Conservation (phyloP, 1,140 invertebrate genomes). For the Dufourea novaeangliae region DNA sequence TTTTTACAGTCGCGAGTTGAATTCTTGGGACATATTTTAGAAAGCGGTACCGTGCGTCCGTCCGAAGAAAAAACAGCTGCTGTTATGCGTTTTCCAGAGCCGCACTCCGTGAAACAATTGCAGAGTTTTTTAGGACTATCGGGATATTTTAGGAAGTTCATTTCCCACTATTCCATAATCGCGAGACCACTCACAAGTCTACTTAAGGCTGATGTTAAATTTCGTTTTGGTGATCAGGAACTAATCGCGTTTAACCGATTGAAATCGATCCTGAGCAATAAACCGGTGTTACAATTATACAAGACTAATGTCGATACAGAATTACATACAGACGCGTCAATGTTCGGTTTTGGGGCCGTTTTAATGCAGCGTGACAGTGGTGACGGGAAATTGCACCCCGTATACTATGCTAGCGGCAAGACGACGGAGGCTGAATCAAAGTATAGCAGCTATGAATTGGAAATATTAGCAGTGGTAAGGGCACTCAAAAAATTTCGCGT, state of each 20-base stretch:
- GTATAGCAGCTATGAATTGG: slow-evolving; percentile 13
- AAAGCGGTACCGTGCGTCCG: too few relatives aligned
- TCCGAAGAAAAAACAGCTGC: too few relatives aligned
- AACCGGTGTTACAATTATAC: slow-evolving; percentile 4
- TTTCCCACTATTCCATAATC: neutral
- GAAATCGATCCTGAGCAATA: slow-evolving; percentile 62
- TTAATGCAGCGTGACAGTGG: neutral
- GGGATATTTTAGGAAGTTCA: slow-evolving; percentile 64
- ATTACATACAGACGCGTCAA: too few relatives aligned
- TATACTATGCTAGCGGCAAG: slow-evolving; percentile 30
- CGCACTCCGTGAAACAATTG: slow-evolving; percentile 21
- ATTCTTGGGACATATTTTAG: too few relatives aligned
- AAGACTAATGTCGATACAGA: neutral
- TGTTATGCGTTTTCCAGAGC: too few relatives aligned
- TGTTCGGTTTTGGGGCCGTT: too few relatives aligned
- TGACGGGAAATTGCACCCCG: neutral
- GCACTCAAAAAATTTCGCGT: slow-evolving; percentile 11
- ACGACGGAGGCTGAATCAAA: neutral
- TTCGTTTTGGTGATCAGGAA: slow-evolving; percentile 62
- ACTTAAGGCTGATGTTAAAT: slow-evolving; percentile 70
- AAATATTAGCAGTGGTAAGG: slow-evolving; percentile 1
- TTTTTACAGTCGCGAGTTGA: too few relatives aligned
- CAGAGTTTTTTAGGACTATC: slow-evolving; percentile 68
- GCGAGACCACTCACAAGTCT: slow-evolving; percentile 31
- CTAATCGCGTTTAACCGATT: slow-evolving; percentile 54